A percentile compares a stretch with the other conserved stretches of the same genome.
phyloP scores from a whole-genome alignment of 2,888 invertebrate genomes.

The Blomia tropicalis region DNA sequence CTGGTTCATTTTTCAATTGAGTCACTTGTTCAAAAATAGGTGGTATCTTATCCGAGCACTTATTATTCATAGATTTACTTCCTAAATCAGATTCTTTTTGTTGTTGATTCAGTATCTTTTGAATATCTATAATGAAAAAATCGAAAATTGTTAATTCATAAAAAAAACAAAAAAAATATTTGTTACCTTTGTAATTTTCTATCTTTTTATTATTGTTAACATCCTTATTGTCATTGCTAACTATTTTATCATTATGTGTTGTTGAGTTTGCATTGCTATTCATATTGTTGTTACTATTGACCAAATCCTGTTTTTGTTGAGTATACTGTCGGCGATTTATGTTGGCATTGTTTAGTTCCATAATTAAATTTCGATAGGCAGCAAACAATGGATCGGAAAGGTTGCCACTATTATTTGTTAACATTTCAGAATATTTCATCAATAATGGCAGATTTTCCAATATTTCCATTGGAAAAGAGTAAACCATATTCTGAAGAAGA shows the following conservation, averaged over 20 bases:
- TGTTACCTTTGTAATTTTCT: neutral
- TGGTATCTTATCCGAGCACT: too few species aligned
- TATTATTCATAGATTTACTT: too few species aligned
- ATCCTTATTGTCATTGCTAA: neutral
- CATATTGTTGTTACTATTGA: neutral
- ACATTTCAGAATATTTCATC: neutral
- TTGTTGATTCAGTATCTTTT: too few species aligned
- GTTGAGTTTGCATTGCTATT: neutral
- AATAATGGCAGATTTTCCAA: neutral
- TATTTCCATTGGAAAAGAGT: neutral
- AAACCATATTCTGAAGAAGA: neutral
- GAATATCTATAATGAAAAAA: too few species aligned
- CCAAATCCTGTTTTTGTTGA: neutral
- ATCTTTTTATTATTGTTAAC: conserved; percentile 3
- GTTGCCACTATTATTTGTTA: neutral
- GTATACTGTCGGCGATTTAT: neutral
- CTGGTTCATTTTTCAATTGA: neutral
- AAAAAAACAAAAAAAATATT: neutral
- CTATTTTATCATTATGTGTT: too few species aligned
- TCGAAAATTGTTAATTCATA: neutral
- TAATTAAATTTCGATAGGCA: neutral
- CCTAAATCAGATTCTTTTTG: too few species aligned
- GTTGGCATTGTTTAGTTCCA: neutral
- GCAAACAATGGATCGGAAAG: neutral
- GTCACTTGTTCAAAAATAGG: neutral